Conservation (phyloP, 2,888 invertebrate species). For the Cyclophora albipunctata region DNA sequence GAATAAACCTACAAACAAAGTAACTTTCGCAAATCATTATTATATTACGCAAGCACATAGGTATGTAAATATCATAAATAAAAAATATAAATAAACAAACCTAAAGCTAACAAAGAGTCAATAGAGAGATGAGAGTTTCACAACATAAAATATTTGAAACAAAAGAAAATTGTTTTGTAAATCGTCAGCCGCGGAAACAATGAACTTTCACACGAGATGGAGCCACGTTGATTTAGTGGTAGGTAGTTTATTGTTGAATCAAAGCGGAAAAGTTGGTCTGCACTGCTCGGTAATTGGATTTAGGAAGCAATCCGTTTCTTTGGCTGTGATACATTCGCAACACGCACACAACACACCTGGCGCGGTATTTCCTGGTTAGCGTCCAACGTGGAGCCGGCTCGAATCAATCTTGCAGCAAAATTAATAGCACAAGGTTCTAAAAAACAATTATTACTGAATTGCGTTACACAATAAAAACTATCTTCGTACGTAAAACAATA, state of each 20-base stretch:
- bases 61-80: too few species aligned
- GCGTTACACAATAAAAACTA: too few species aligned
- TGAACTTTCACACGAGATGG: constrained; percentile 63
- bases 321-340: constrained; percentile 38
- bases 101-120: too few species aligned
- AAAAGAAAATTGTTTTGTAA: constrained; percentile 12
- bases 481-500: too few species aligned
- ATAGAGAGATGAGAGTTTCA: constrained; percentile 2
- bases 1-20: too few species aligned
- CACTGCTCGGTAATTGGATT: constrained; percentile 61
- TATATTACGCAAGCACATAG: too few species aligned
- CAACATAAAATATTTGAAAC: constrained; percentile 10
- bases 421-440: not conserved
- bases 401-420: constrained; percentile 14
- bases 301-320: constrained; percentile 66
- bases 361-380: constrained; percentile 20
- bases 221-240: constrained; percentile 53
- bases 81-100: constrained; percentile 3
- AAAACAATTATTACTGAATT: not conserved
- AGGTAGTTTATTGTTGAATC: constrained; percentile 54
- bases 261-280: constrained; percentile 52
- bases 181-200: constrained; percentile 51
- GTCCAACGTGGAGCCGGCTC: constrained; percentile 13
- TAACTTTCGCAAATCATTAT: too few species aligned
- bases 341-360: constrained; percentile 37